Evolutionary conservation across 2,113 vertebrate species (phyloP), one percentile per base, ranked within the genome.

Genomic region (Carettochelys insculpta): DNA sequence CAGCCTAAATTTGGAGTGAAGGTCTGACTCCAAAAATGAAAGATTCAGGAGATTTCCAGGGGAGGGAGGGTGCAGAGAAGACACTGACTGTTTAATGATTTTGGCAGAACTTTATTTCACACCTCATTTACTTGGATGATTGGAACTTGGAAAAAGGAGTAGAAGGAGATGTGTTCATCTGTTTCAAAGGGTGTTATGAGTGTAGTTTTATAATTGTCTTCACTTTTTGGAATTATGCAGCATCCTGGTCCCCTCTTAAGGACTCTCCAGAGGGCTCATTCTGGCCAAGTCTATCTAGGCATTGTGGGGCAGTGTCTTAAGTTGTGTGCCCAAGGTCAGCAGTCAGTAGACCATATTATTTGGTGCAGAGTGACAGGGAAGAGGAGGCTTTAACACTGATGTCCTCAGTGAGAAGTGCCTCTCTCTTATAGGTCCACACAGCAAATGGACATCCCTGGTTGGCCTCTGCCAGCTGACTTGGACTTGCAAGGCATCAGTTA

Each of bases 21-120:
- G 6, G 34, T 89, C 34, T 82, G n/a, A 56, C 58, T n/a, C 43
- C 52, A 80, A 85, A 90, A 45, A n/a, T 3, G 1, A 86, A 86
- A 96, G 51, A 75, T 50, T 68, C 20, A 8, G 76, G 50, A 92
- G 52, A 85, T 85, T 85, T 89, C 65, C 6, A 54, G 12, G 20
- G 34, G 29, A 10, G 27, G 87, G 92, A 85, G 80, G 86, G 80
- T 84, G n/a, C n/a, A n/a, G n/a, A n/a, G n/a, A n/a, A n/a, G n/a
- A n/a, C 90, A 87, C 89, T 94, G 47, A 71, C 71, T 95, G 89
- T 80, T 38, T 94, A 81, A 90, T 86, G 89, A 89, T 96, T 96
- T 94, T 94, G 89, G 47, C 61, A 71, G 78, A 96, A 41, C 38
- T 90, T 95, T 94, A 95, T 96, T 97, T 97, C 90, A 95, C 86